Evolutionary conservation across 2,888 invertebrate species (phyloP), one percentile per base, ranked within the genome.

Genomic region (Drosophila kuntzei): DNA sequence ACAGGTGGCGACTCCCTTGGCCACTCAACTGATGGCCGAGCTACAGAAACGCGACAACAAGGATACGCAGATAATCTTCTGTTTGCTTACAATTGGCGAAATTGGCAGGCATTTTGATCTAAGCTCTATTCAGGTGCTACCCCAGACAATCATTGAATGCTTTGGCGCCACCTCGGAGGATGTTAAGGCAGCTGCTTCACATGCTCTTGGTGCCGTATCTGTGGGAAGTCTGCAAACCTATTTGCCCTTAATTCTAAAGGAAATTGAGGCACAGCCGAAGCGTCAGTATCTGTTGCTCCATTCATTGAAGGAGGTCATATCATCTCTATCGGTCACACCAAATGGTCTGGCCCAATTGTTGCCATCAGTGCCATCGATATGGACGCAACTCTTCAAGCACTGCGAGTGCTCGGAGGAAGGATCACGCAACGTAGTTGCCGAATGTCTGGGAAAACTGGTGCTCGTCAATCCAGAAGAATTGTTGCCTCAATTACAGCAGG

Each of bases 321-420:
- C 96, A 36, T 97, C 97, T 75, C 95, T 97, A 86, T 97, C 97
- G 0, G 94, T 95, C 64, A 95, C 95, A 12, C 94, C 95, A 0
- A 94, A 94, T 82, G 96, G 97, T 18, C 94, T 97, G 4, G 94
- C 95, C 76, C 95, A 95, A 41, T 91, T 97, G 47, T 93, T 96
- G 82, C 95, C 95, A 6, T 97, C 96, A 79, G 96, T 97, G 72
- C 96, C 96, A 64, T 95, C 96, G 62, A 98, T 99, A 88, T 99
- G 98, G 98, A 94, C 95, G 53, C 96, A 98, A 90, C 93, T 99
- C 36, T 97, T 99, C 85, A 95, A 96, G 87, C 98, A 99, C 91
- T 98, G 99, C 87, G 98, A 98, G 92, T 99, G 98, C 91, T 95
- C 95, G 0, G 99, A 99, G 93, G 99, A 99, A 93, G 99, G 99